phyloP scores from a whole-genome alignment of 2,888 invertebrate species.

The Agrotis ipsilon region DNA sequence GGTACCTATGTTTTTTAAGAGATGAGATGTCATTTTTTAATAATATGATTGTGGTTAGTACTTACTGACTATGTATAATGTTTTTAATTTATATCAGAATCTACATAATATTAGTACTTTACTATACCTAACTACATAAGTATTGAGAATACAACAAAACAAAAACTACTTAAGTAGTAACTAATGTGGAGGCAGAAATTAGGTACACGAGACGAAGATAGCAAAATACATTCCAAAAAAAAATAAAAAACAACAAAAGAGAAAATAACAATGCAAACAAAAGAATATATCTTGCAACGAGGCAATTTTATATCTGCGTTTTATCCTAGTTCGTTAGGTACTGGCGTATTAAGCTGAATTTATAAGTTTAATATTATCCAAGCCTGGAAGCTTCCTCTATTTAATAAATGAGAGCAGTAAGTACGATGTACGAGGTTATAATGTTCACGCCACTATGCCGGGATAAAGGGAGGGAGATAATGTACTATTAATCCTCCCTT shows the following conservation, averaged over 20 bases:
- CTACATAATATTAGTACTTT: no score
- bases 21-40: background rate
- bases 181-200: background rate
- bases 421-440: slow-evolving; percentile 58
- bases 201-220: background rate
- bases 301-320: slow-evolving; percentile 42
- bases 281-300: slow-evolving; percentile 13
- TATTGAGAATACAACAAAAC: no score
- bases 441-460: slow-evolving; percentile 51
- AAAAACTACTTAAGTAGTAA: background rate
- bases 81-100: no score
- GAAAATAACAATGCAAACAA: slow-evolving; percentile 13
- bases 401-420: slow-evolving; percentile 60
- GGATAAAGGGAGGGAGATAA: slow-evolving; percentile 28
- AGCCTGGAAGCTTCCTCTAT: slow-evolving; percentile 52
- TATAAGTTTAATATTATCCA: slow-evolving; percentile 64
- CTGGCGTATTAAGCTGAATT: slow-evolving; percentile 52
- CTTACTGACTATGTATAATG: no score
- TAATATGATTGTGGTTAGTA: background rate
- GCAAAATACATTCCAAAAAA: background rate
- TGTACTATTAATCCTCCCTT: slow-evolving; percentile 41
- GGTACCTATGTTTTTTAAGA: background rate
- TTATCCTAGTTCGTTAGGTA: slow-evolving; percentile 50
- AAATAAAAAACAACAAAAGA: background rate
- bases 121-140: no score